Evolutionary conservation across 2,797 vertebrate species (phyloP), one percentile per base, ranked within the genome.

Genomic region (Enteromius viviparus): DNA sequence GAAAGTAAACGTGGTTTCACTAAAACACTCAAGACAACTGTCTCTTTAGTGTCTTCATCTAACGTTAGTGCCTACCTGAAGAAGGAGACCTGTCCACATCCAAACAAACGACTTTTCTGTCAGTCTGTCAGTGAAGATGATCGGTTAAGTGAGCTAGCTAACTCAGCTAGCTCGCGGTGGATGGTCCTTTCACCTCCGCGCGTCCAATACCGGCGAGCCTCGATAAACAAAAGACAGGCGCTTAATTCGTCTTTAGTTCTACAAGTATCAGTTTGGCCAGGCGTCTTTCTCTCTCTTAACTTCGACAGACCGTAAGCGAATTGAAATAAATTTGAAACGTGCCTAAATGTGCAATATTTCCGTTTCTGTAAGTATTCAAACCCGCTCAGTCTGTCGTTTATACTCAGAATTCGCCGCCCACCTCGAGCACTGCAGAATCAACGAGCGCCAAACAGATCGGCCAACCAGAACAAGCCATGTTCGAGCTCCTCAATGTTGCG

Each of bases 401-500:
- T 79, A 83, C 89, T 89, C 87, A 70, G 40, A 87, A 71, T 87
- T 92, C 92, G 74, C 92, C 92, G 91, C 93, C 92, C 92, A 91
- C 92, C 88, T 85, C 90, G 84, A 85, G 89, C 87, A 89, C 91
- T 84, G 89, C 87, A 81, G 90, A 92, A 89, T 89, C 91, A 89
- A 93, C 92, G 94, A 93, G 94, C 95, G 95, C 95, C 94, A 96
- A 96, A 95, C 91, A 70, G 55, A 85, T 68, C 4, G 37, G 1
- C 94, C 93, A 94, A 95, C 94, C 90, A 82, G n/a, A 82, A 37
- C 6, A 0, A 9, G 14, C 79, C 62, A 88, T 79, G 74, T 82
- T 93, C 0, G 15, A 0, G 9, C 14, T 0, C 11, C 47, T 37
- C 0, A 92, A 80, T 90, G 85, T 88, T 19, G 12, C 3, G 40